Base-by-base conservation (phyloP, 2,113 vertebrate species). In the Oreochromis spilurus region DNA sequence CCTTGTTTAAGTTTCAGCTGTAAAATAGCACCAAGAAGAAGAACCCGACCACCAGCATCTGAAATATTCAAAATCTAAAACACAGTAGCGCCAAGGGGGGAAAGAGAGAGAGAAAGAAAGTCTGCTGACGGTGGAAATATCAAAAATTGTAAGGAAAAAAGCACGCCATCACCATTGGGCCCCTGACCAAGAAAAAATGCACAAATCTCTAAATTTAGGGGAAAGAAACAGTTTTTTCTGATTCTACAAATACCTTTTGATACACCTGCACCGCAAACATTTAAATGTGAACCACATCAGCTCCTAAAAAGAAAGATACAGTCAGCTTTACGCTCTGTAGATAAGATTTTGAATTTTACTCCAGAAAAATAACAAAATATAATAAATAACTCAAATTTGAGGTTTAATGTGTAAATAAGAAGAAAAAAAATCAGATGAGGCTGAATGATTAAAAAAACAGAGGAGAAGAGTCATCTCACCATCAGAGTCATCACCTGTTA, bases 161-260 rank as follows among this genome's bases (percentile, higher is more conserved):
- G 17, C 14, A 40, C 14, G 40, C 14, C 67, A 48, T 72, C 40
- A 29, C 9, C 24, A 75, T 31, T 12, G 50, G 70, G 24, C 24
- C 45, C 24, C 70, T 31, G 24, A 50, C 24, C 70, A 50, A 50
- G 40, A 75, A 75, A 75, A 5, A 7, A 17, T 29, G 21, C 24
- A 75, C 43, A 75, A 75, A 31, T 50, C 43, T 50, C 24, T 29
- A 31, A 75, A 75, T 75, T 75, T 48, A 75, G 43, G 0, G n/a
- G 2, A 3, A 0, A 5, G 26, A 72, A 29, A 29, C 0, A 29
- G 2, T 1, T 72, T 72, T 72, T 29, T 48, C 13, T 48, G 40
- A 45, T 26, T 26, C 34, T 26, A 52, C n/a, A 19, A 52, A 19
- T 52, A 19, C 17, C 7, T 53, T 53, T 53, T 9, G 8, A 21